Evolutionary conservation across 2,797 vertebrate genomes (phyloP), one percentile per base, ranked within the genome.

Genomic region (Malurus splendens): DNA sequence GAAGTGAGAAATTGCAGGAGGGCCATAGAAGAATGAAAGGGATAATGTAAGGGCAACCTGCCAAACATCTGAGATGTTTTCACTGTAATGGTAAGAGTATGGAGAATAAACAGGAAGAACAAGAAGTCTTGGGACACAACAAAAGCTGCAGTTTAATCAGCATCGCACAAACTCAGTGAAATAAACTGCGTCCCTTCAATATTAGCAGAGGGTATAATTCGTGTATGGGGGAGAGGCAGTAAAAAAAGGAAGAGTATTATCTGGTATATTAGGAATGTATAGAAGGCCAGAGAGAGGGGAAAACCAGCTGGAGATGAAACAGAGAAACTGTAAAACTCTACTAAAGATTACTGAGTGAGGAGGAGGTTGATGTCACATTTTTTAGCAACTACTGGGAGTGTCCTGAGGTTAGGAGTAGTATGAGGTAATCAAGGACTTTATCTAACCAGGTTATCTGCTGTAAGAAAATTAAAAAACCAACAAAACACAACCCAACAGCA

Each of bases 101-200:
- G 80, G 90, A 93, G 90, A 89, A 92, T 95, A 94, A 95, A 94
- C 94, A 95, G 94, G 93, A 95, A 95, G 92, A 82, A 86, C 55
- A 72, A 39, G 62, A 93, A 90, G 66, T 75, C 87, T 81, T 87
- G 93, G 92, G 90, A 94, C 82, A 83, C 93, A 92, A 93, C 73
- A 89, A 93, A 93, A 56, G 51, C 90, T 72, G 10, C 28, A 62
- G 79, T 92, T 93, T 89, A 93, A 90, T 81, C 85, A 85, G 27
- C 73, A 48, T 90, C 70, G 50, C 66, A 57, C 16, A 59, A 76
- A 16, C 90, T 89, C 85, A 81, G 80, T 72, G 66, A 90, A 93
- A 94, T 83, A 86, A 83, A 78, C 66, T 42, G 51, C 55, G 47
- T 76, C 38, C 20, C 79, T 92, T 89, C 45, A 18, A 7, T 89